phyloP scores from a whole-genome alignment of 2,797 vertebrate genomes.

The Enteromius trimaculatus region DNA sequence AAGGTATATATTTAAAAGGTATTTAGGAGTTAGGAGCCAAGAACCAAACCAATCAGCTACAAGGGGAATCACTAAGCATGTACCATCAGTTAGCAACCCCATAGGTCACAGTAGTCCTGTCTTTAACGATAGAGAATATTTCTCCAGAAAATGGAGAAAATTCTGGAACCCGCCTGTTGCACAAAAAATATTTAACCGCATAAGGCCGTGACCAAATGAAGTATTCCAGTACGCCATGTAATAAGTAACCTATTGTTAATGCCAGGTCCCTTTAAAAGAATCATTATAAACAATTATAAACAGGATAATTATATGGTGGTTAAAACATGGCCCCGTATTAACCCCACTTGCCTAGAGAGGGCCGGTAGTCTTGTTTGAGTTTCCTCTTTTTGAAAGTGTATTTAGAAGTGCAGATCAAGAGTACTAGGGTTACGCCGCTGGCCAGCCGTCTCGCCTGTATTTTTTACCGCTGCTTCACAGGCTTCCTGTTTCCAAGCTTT shows the following conservation, averaged over 20 bases:
- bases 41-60: background rate
- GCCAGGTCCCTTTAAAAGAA: background rate
- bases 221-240: background rate
- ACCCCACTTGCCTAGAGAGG: slow-evolving; percentile 14
- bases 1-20: background rate
- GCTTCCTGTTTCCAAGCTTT: slow-evolving; percentile 79
- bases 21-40: background rate
- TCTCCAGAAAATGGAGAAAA: background rate
- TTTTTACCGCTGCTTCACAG: slow-evolving; percentile 51
- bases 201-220: background rate
- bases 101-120: background rate
- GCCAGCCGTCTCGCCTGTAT: slow-evolving; percentile 34
- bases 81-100: background rate
- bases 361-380: slow-evolving; percentile 38
- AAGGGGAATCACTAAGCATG: background rate
- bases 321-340: slow-evolving; percentile 17
- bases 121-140: background rate
- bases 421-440: slow-evolving; percentile 20
- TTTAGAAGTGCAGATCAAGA: slow-evolving; percentile 28
- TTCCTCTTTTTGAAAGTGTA: slow-evolving; percentile 22
- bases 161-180: background rate
- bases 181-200: background rate
- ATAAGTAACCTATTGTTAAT: slow-evolving; percentile 14
- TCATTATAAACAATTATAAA: background rate
- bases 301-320: background rate